A percentile compares a stretch with the other conserved stretches of the same genome.
Evolutionary conservation across 2,113 vertebrate species (phyloP).

Genomic region (Rafetus swinhoei): DNA sequence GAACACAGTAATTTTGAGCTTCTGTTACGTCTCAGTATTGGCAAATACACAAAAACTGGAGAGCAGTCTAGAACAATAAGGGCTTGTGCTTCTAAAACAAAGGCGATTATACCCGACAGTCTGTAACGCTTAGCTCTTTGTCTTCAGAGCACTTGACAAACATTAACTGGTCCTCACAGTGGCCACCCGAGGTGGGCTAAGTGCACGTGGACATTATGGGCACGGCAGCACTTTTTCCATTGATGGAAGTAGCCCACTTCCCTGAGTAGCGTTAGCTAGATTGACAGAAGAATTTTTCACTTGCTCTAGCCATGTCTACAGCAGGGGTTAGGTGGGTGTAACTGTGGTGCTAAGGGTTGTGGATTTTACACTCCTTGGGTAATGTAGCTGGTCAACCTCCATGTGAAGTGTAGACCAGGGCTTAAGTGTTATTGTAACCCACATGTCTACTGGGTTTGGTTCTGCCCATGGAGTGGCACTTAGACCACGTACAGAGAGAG

Average conservation of each 20-base stretch:
- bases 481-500: no score
- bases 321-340: not conserved
- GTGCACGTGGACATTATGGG: not conserved
- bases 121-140: not conserved
- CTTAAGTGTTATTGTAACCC: no score
- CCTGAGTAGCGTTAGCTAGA: not conserved
- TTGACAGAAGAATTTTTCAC: not conserved
- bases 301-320: not conserved
- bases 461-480: no score
- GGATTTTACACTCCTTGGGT: not conserved
- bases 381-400: not conserved
- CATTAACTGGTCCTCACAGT: not conserved
- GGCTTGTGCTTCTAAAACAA: not conserved
- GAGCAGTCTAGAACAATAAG: not conserved
- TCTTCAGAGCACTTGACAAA: not conserved
- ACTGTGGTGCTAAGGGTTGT: not conserved
- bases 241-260: not conserved
- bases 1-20: not conserved
- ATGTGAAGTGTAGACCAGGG: not conserved
- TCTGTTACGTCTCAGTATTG: not conserved
- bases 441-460: no score
- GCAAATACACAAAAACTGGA: rapidly evolving
- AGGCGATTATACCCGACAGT: no score
- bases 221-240: not conserved
- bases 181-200: not conserved